phyloP scores from a whole-genome alignment of 2,888 invertebrate genomes.

The Aphelenchoides bicaudatus region DNA sequence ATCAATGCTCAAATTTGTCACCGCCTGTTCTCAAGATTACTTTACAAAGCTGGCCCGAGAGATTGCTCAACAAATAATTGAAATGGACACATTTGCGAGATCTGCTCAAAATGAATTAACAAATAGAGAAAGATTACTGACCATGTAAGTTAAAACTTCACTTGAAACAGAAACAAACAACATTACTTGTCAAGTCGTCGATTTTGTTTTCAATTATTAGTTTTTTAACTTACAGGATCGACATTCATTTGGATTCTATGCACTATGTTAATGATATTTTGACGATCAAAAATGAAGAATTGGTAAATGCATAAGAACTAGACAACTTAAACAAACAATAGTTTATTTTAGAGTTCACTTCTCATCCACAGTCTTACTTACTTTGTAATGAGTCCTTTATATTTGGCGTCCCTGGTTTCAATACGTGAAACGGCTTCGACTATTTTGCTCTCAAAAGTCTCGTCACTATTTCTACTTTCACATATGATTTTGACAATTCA shows the following conservation, averaged over 20 bases:
- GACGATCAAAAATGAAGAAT: constrained; percentile 57
- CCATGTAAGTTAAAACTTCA: too few species aligned
- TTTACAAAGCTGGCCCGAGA: constrained; percentile 79
- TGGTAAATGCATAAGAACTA: constrained; percentile 25
- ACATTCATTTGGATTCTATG: constrained; percentile 80
- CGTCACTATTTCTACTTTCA: constrained; percentile 51
- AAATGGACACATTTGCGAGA: constrained; percentile 86
- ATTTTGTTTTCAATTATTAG: too few species aligned
- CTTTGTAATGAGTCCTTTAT: constrained; percentile 36
- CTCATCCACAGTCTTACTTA: constrained; percentile 30
- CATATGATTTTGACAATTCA: constrained; percentile 50
- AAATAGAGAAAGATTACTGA: constrained; percentile 51
- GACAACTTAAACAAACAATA: background rate
- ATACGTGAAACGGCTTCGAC: constrained; percentile 30
- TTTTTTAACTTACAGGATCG: constrained; percentile 18
- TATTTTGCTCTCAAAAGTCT: constrained; percentile 49
- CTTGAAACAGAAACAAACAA: too few species aligned
- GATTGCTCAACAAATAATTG: constrained; percentile 92
- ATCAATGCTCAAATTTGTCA: constrained; percentile 47
- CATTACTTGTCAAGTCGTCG: too few species aligned
- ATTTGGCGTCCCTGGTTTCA: constrained; percentile 29
- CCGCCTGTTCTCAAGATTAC: constrained; percentile 29
- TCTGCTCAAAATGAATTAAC: constrained; percentile 81
- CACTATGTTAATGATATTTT: constrained; percentile 96
- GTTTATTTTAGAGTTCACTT: constrained; percentile 31